Evolutionary conservation across 2,113 vertebrate species (phyloP), one percentile per base, ranked within the genome.

Genomic region (Rhinopomastus cyanomelas): DNA sequence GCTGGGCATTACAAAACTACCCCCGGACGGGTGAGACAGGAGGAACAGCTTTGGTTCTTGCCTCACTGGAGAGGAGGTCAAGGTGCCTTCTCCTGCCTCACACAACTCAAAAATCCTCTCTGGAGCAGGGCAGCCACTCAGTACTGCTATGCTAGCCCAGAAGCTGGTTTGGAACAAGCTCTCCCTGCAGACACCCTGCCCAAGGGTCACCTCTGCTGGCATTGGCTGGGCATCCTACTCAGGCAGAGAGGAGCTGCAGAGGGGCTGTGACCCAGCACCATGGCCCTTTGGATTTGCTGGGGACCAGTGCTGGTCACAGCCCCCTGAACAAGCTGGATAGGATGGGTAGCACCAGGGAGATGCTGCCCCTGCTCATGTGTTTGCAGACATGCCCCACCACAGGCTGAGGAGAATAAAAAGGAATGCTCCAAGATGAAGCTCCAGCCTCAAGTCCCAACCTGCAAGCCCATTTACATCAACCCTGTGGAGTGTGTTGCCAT

Each of bases 71-170:
- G 81, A 67, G 81, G 69, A 92, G 88, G 66, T 72, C 27, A 68
- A 25, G 6, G 8, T 65, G 59, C 64, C 51, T 89, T 92, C 36
- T 57, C 91, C 30, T 8, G 4, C 76, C 90, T 95, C 3, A 0
- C 11, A 61, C 51, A 95, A 92, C 93, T 67, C 21, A 82, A 95
- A 91, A 93, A 85, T 86, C 89, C 86, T 94, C 90, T 15, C 16
- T 0, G 2, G 37, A 64, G 69, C 80, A 34, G 77, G 67, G 57
- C 77, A 71, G 83, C 92, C 4, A 5, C 86, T 42, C 76, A 0
- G 34, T 48, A 80, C 80, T 69, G 89, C 80, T 94, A 73, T 2
- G 5, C 77, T 73, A 90, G 87, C 80, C 48, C 4, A 1, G 67
- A 51, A 88, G 36, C 67, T 0, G 2, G 64, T 85, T 73, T 71